phyloP scores from a whole-genome alignment of 2,888 invertebrate genomes.

The Hyalella azteca region DNA sequence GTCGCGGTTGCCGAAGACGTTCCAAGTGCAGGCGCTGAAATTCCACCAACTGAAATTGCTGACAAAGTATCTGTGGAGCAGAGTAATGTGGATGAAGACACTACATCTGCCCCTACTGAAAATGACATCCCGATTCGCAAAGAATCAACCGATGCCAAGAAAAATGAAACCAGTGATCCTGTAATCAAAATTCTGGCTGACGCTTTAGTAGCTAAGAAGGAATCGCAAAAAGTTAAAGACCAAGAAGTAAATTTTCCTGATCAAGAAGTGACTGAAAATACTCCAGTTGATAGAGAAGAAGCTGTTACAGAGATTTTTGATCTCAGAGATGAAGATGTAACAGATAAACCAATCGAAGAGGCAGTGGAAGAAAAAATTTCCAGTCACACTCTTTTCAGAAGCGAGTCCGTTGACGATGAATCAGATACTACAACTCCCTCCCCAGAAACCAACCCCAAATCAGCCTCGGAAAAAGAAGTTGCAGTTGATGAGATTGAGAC shows the following conservation, averaged over 20 bases:
- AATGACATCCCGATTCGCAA: too few relatives aligned
- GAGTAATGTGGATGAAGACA: too few relatives aligned
- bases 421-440: neutral
- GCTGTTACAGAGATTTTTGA: neutral
- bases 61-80: too few relatives aligned
- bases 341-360: neutral
- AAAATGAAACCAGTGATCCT: neutral
- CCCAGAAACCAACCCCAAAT: neutral
- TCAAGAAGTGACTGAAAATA: neutral
- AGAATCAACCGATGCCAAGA: too few relatives aligned
- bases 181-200: neutral
- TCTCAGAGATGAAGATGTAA: neutral
- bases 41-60: too few relatives aligned
- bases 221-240: too few relatives aligned
- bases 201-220: too few relatives aligned
- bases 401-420: neutral
- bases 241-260: too few relatives aligned
- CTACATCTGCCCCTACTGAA: too few relatives aligned
- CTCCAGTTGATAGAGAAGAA: neutral
- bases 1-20: too few relatives aligned
- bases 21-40: too few relatives aligned
- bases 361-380: neutral
- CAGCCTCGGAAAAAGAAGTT: neutral
- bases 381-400: conserved; percentile 2
- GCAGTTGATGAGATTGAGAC: neutral